Conservation (phyloP, 1,140 invertebrate species). For the Trichomalopsis sarcophagae region DNA sequence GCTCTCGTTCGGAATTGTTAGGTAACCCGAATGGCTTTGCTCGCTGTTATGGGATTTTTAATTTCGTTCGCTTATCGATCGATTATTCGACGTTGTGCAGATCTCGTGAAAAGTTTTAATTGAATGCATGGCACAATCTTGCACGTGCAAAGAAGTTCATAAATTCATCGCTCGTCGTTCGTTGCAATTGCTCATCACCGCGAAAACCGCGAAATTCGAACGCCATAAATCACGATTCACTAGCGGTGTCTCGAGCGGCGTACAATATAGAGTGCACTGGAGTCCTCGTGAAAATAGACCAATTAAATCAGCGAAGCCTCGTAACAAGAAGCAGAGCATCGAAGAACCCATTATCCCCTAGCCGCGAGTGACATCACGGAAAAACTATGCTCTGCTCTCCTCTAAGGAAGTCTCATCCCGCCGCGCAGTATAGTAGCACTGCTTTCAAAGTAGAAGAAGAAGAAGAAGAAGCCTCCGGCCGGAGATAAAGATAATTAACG, state of each 20-base stretch:
- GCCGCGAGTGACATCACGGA: conserved; percentile 9
- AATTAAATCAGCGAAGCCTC: conserved; percentile 20
- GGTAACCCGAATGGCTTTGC: background rate
- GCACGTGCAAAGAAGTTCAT: no score
- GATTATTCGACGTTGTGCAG: background rate
- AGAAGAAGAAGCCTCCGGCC: background rate
- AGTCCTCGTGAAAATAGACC: conserved; percentile 23
- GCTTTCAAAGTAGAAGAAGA: background rate
- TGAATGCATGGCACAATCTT: background rate
- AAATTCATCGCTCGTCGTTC: no score
- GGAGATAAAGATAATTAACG: conserved; percentile 44
- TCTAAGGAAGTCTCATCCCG: conserved; percentile 4
- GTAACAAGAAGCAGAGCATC: conserved; percentile 40
- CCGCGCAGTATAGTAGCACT: background rate
- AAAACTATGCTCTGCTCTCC: conserved; percentile 2
- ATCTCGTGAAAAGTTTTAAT: no score
- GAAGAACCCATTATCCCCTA: background rate
- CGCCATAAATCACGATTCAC: conserved; percentile 8
- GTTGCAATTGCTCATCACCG: background rate
- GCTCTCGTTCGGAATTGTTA: background rate
- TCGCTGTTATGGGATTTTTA: no score
- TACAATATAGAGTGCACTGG: background rate
- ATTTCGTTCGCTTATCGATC: conserved; percentile 2
- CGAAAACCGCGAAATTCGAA: background rate
- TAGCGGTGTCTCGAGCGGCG: background rate